Evolutionary conservation across 2,888 invertebrate species (phyloP).

Genomic region (Caenorhabditis sinica): DNA sequence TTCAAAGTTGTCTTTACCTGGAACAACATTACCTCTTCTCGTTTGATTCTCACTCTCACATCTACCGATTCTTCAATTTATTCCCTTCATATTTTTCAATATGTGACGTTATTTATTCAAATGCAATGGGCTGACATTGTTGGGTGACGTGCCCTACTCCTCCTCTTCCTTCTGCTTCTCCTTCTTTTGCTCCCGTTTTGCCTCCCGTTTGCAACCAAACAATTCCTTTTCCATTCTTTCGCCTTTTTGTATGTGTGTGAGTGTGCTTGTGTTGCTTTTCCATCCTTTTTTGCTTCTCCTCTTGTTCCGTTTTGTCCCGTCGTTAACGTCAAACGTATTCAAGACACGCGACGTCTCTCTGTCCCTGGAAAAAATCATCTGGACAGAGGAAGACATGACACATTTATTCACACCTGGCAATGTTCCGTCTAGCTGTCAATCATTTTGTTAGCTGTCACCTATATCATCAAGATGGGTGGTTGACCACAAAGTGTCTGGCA

Average conservation of each 20-base stretch:
- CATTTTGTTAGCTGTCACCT: constrained; percentile 20
- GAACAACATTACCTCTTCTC: too few relatives aligned
- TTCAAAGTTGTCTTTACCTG: too few relatives aligned
- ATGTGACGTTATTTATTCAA: constrained; percentile 51
- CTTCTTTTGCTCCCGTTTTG: constrained; percentile 4
- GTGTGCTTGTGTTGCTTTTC: constrained; percentile 20
- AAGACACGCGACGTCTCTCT: constrained; percentile 19
- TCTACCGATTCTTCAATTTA: not conserved
- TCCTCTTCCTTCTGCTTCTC: not conserved
- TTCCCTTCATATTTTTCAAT: constrained; percentile 23
- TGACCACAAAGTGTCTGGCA: constrained; percentile 45
- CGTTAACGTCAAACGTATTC: constrained; percentile 38
- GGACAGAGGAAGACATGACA: not conserved
- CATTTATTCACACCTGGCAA: constrained; percentile 28
- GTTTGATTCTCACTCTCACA: too few relatives aligned
- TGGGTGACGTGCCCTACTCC: constrained; percentile 33
- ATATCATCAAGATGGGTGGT: not conserved
- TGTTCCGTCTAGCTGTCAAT: constrained; percentile 45
- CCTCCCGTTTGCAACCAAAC: constrained; percentile 37
- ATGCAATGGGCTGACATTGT: constrained; percentile 26
- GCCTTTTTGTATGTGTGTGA: constrained; percentile 32
- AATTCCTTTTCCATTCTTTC: constrained; percentile 39
- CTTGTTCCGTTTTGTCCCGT: constrained; percentile 13
- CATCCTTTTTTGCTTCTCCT: constrained; percentile 2
- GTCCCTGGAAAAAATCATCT: constrained; percentile 8